phyloP scores from a whole-genome alignment of 2,888 invertebrate species.

The Sycophila texana region DNA sequence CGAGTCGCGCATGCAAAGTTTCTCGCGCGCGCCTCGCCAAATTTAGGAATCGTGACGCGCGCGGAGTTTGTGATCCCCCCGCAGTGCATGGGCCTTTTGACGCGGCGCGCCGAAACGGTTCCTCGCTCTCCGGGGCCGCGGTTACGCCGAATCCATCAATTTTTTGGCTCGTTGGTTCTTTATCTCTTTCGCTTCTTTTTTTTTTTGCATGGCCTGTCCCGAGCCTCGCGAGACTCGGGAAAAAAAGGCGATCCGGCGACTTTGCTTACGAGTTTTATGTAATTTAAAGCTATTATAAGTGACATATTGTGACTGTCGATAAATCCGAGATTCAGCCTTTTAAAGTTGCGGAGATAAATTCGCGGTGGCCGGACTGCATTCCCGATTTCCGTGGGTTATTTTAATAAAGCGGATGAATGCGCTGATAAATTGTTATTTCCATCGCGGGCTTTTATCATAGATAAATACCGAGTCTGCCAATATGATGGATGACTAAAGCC shows the following conservation, averaged over 20 bases:
- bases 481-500: too few species aligned
- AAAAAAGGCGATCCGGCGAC: constrained; percentile 1
- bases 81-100: neutral
- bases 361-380: too few species aligned
- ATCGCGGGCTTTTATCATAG: too few species aligned
- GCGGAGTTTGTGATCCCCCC: neutral
- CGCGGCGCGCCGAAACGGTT: constrained; percentile 27
- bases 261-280: constrained; percentile 26
- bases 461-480: too few species aligned
- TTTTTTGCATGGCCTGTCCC: neutral
- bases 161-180: constrained; percentile 30
- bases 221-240: neutral
- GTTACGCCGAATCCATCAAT: constrained; percentile 33
- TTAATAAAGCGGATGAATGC: too few species aligned
- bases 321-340: constrained; percentile 1
- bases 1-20: constrained; percentile 10
- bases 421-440: too few species aligned
- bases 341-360: too few species aligned
- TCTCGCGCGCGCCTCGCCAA: neutral
- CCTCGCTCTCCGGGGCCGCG: neutral
- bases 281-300: constrained; percentile 36
- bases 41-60: constrained; percentile 30
- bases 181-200: neutral
- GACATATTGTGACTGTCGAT: constrained; percentile 14
- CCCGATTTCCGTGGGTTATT: too few species aligned